Conservation (phyloP, 2,113 vertebrate genomes). For the Cryptomyrus ogoouensis region DNA sequence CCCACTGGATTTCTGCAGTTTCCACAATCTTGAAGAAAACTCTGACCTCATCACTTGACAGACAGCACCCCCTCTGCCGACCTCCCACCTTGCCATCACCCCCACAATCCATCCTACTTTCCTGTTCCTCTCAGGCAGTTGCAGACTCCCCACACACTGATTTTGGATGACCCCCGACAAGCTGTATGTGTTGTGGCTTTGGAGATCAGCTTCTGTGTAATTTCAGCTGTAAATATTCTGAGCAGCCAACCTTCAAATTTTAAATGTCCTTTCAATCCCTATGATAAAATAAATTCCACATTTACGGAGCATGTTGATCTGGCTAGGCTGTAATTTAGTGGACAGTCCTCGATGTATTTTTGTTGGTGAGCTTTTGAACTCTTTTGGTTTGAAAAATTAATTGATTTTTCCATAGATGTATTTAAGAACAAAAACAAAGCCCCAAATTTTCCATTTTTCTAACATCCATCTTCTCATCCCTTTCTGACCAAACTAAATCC, state of each 20-base stretch:
- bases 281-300: conserved; percentile 11
- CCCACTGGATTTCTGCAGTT: conserved; percentile 19
- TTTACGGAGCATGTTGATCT: conserved; percentile 1
- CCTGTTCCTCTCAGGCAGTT: background rate
- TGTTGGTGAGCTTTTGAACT: background rate
- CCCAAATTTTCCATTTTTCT: background rate
- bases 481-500: background rate
- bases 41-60: conserved; percentile 17
- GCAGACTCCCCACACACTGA: conserved; percentile 1
- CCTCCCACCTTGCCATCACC: background rate
- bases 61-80: background rate
- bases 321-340: conserved; percentile 9
- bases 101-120: background rate
- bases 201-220: conserved; percentile 14
- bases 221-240: conserved; percentile 16
- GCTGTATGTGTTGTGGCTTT: conserved; percentile 10
- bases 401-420: conserved; percentile 13
- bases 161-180: conserved; percentile 1
- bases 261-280: conserved; percentile 4
- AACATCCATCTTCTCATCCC: background rate
- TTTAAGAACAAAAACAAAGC: background rate
- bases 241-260: background rate
- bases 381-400: conserved; percentile 1
- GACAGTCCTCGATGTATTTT: background rate
- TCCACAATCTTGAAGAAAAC: background rate